Percentiles rank a stretch among this genome's conserved stretches.
These are phyloP conservation scores for Lasiurus borealis DNA, from an alignment of 2,113 vertebrate genomes.

Conservation along the genomic window DNA sequence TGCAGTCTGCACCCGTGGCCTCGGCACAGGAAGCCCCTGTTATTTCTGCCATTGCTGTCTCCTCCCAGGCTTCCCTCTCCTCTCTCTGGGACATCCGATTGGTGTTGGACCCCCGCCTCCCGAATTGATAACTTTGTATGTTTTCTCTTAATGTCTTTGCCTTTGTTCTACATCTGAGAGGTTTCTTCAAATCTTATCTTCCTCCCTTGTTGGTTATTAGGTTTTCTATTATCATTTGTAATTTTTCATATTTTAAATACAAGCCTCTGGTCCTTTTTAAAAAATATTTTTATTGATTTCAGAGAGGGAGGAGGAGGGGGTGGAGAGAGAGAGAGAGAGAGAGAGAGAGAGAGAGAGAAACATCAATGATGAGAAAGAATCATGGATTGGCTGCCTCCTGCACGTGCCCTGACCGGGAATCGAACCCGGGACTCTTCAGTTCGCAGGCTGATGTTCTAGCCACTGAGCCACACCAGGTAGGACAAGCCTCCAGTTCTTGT, in stretches of 20 bases:
- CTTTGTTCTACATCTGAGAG: background rate
- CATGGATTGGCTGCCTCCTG: no score
- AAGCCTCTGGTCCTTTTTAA: background rate
- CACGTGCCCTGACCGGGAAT: no score
- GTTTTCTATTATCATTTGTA: background rate
- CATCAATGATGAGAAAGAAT: no score
- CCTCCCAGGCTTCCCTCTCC: background rate
- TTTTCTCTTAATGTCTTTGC: background rate
- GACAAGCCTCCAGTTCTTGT: no score
- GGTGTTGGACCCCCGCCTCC: background rate
- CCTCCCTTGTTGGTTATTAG: background rate
- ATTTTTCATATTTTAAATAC: background rate
- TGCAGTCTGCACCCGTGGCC: background rate
- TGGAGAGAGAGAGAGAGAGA: no score
- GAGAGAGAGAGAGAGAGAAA: no score
- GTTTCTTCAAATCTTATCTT: background rate
- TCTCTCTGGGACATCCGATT: background rate
- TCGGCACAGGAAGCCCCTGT: background rate
- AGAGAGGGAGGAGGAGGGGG: no score
- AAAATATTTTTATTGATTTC: no score
- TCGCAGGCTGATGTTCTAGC: no score
- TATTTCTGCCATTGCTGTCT: background rate
- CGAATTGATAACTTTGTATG: background rate
- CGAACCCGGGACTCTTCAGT: no score
- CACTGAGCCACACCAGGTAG: no score